Evolutionary conservation across 2,888 invertebrate species (phyloP), one percentile per base, ranked within the genome.

Genomic region (Achlya flavicornis): DNA sequence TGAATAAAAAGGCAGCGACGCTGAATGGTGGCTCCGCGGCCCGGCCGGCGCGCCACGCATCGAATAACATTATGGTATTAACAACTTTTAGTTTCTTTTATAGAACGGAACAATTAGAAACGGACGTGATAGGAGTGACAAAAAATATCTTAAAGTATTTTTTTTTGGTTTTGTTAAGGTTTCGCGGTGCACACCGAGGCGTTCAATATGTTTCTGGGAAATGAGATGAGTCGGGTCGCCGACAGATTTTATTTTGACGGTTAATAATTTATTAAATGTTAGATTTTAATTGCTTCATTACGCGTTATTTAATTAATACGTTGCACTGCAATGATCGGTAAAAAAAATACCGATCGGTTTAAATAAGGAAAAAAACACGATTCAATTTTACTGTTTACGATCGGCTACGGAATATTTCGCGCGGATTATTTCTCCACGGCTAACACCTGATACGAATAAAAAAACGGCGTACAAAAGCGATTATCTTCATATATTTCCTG

Each of bases 31-130:
- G 75, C 66, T 69, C 62, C 68, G 69, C 68, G 69, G 68, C 67
- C 66, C 68, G 69, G 68, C 67, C 66, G 72, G 72, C 76, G 78
- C 76, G 80, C 80, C 85, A 78, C 81, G 86, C 83, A 78, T 85
- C 84, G 85, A 88, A 88, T 89, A 85, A 86, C 85, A 85, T 88
- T 86, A 88, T 82, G 79, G 87, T 90, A 91, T 92, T 91, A 89
- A 83, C 74, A 73, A 84, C 83, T 87, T 86, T 88, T 87, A 78
- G 80, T 86, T 86, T 85, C 76, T 72, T 84, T 86, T 70, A 87
- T 83, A 85, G 80, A 84, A 86, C 80, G 80, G 81, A 83, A 88
- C 88, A 89, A 92, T 91, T 90, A 89, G 85, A 79, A 68, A 85
- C 78, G 84, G 81, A 87, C 87, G 88, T 88, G 85, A 86, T 86